Conservation (phyloP, 1,140 invertebrate genomes). For the Anoplolepis gracilipes region DNA sequence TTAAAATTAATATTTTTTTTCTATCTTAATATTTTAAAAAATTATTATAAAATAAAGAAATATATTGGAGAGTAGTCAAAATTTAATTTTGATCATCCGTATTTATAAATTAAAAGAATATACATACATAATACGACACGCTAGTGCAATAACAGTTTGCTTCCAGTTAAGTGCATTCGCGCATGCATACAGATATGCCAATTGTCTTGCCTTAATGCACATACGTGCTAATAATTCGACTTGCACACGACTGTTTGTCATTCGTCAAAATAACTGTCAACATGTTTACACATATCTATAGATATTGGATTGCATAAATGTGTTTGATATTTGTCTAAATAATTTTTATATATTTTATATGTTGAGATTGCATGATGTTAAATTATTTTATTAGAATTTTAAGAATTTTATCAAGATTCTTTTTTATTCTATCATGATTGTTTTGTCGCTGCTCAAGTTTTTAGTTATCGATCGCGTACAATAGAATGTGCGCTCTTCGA, state of each 20-base stretch:
- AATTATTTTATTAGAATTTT: constrained; percentile 9
- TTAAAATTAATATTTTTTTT: neutral
- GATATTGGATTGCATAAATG: constrained; percentile 1
- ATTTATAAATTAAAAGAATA: neutral
- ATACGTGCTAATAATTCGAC: neutral
- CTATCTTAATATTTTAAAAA: no score
- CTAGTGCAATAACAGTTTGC: neutral
- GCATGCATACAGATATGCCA: neutral
- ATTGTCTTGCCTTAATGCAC: neutral
- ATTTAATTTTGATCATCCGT: neutral
- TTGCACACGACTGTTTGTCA: neutral
- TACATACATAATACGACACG: no score
- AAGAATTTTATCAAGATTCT: neutral
- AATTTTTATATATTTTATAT: neutral
- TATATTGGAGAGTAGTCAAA: neutral
- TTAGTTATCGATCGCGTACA: neutral
- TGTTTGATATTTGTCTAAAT: neutral
- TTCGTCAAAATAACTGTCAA: constrained; percentile 17
- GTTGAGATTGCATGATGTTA: neutral
- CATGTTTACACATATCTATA: neutral
- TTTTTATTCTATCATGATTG: neutral
- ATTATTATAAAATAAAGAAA: neutral
- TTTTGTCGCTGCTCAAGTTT: neutral
- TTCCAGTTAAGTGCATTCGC: neutral
- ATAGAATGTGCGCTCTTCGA: neutral